Evolutionary conservation across 2,888 invertebrate species (phyloP), one percentile per base, ranked within the genome.

Genomic region (Agrotis exclamationis): DNA sequence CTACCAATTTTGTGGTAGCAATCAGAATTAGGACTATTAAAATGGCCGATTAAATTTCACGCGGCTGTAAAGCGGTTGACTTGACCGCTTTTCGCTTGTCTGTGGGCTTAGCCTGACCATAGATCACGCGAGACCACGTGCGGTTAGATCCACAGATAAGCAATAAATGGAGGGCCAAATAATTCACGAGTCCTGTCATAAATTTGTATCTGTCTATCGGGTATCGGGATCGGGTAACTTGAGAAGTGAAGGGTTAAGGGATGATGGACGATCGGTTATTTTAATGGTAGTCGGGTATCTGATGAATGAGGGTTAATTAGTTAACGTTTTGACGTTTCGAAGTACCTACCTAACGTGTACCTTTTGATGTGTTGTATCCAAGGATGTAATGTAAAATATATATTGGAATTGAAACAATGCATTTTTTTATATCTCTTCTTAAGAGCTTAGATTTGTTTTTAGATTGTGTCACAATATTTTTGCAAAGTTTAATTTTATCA

Each of bases 161-260:
- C 86, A 86, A 62, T 87, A 88, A 88, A 90, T 86, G 86, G 56
- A 87, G 86, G 85, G 64, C 64, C 70, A 59, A 84, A 84, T 77
- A 86, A 76, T 76, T 82, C 74, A 82, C 62, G 87, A 90, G 85
- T 68, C 88, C 85, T 87, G 87, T 90, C 92, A 92, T 94, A 93
- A 93, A 95, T 95, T 91, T 91, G 91, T 92, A 90, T 88, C 87
- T 87, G 87, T 88, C 90, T 95, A 95, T 95, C 94, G 88, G 77
- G 70, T 83, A 70, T 69, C 56, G 86, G 87, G 86, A 93, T 93
- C 93, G 82, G 79, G 94, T 92, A 92, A 93, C 92, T 86, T 79
- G 93, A 94, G 89, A 88, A 84, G 80, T 84, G 69, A 66, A 75
- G 81, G 75, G 79, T 85, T 68, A 57, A 69, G 80, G 78, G 75